A percentile compares a stretch with the other conserved stretches of the same genome.
Evolutionary conservation across 2,888 invertebrate species (phyloP).

Genomic region (Hyles lineata): DNA sequence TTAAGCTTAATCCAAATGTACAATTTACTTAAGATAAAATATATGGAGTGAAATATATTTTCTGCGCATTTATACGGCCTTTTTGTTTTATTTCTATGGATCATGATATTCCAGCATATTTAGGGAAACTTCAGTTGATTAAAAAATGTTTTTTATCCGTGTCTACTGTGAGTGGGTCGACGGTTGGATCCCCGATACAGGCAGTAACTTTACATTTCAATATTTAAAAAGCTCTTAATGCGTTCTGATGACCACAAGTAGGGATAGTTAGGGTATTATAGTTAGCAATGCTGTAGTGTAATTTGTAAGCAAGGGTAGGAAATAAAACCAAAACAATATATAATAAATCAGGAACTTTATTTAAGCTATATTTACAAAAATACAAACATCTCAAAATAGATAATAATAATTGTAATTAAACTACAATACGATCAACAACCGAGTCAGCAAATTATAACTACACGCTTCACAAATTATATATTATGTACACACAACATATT

Average conservation of each 20-base stretch:
- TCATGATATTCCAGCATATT: neutral
- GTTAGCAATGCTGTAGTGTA: no score
- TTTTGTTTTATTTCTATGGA: neutral
- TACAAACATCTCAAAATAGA: slow-evolving; percentile 80
- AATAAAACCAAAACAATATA: slow-evolving; percentile 31
- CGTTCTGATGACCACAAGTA: no score
- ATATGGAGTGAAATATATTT: neutral
- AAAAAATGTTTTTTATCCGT: no score
- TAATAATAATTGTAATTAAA: slow-evolving; percentile 59
- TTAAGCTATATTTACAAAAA: slow-evolving; percentile 82
- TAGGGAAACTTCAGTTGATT: no score
- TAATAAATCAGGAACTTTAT: slow-evolving; percentile 83
- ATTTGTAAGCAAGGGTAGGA: neutral
- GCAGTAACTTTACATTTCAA: no score
- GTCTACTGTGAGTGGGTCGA: no score
- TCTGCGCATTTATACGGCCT: neutral
- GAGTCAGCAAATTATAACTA: slow-evolving; percentile 49
- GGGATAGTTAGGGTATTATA: no score
- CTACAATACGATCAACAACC: slow-evolving; percentile 67
- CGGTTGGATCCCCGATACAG: no score
- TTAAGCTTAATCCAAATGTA: neutral
- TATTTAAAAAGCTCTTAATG: no score
- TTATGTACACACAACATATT: slow-evolving; percentile 24
- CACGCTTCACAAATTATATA: slow-evolving; percentile 39
- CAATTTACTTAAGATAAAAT: slow-evolving; percentile 1